phyloP scores from a whole-genome alignment of 2,113 vertebrate species.

The Lichenostomus cassidix region DNA sequence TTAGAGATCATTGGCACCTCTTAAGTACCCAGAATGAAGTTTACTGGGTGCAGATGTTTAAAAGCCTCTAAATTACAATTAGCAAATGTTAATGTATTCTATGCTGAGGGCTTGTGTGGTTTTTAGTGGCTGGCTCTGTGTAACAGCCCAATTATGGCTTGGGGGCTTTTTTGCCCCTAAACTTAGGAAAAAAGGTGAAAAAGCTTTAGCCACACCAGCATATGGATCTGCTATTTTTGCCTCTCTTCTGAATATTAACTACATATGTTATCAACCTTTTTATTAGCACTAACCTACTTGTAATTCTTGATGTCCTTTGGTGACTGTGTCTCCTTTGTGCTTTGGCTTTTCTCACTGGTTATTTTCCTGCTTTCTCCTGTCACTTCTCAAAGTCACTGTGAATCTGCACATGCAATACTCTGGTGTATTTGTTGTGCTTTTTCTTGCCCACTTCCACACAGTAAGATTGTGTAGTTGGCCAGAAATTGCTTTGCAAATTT shows the following conservation, averaged over 20 bases:
- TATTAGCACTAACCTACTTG: background rate
- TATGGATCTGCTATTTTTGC: rapidly evolving
- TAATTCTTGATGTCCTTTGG: background rate
- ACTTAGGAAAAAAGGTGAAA: background rate
- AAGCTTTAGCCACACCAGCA: background rate
- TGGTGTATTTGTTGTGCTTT: background rate
- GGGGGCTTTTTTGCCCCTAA: rapidly evolving
- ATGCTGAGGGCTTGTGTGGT: background rate
- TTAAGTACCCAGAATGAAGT: background rate
- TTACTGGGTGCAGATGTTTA: background rate
- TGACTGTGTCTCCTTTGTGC: background rate
- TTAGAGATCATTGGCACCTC: background rate
- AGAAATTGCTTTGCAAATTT: background rate
- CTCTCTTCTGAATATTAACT: background rate
- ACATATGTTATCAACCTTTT: background rate
- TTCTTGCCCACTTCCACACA: background rate
- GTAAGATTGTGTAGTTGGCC: rapidly evolving
- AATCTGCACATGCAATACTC: background rate
- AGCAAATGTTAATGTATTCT: background rate
- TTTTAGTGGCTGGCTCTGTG: background rate
- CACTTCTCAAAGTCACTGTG: background rate
- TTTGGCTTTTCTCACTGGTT: background rate
- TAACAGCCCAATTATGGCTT: background rate
- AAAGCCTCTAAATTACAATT: background rate
- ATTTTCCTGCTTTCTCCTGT: background rate